Evolutionary conservation across 2,797 vertebrate genomes (phyloP).

Genomic region (Carapus acus): DNA sequence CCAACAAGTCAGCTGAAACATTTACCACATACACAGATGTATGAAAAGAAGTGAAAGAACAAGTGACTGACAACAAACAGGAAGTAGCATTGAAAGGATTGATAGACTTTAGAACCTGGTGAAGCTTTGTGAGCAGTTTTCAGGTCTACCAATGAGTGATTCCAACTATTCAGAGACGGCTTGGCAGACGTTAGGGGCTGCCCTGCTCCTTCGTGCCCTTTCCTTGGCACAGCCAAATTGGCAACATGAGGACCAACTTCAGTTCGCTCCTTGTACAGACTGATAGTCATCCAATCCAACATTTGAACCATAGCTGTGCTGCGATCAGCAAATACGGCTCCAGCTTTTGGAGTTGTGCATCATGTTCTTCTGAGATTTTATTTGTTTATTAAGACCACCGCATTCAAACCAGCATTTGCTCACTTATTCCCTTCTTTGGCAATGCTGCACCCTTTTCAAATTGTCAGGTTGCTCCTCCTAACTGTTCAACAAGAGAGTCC

Average conservation of each 20-base stretch:
- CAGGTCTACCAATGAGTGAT: conserved; percentile 6
- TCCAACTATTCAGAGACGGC: neutral
- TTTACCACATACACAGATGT: too few relatives aligned
- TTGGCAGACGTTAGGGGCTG: conserved; percentile 1
- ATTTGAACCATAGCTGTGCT: too few relatives aligned
- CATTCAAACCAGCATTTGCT: conserved; percentile 10
- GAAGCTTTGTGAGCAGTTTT: too few relatives aligned
- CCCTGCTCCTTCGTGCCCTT: conserved; percentile 1
- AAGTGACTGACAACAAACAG: conserved; percentile 14
- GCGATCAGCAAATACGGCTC: neutral
- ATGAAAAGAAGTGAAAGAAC: neutral
- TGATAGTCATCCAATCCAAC: too few relatives aligned
- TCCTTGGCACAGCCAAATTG: conserved; percentile 22
- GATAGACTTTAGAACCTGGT: neutral
- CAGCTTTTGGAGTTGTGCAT: neutral
- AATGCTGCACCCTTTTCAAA: conserved; percentile 19
- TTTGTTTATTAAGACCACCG: conserved; percentile 1
- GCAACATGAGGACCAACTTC: too few relatives aligned
- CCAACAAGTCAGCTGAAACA: too few relatives aligned
- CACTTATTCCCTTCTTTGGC: conserved; percentile 2
- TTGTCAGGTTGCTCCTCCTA: conserved; percentile 14
- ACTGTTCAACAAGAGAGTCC: conserved; percentile 7
- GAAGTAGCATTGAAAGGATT: neutral
- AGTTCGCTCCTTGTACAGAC: too few relatives aligned
- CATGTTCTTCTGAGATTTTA: neutral